Evolutionary conservation across 2,797 vertebrate genomes (phyloP).

Genomic region (Hafferia zeledoni): DNA sequence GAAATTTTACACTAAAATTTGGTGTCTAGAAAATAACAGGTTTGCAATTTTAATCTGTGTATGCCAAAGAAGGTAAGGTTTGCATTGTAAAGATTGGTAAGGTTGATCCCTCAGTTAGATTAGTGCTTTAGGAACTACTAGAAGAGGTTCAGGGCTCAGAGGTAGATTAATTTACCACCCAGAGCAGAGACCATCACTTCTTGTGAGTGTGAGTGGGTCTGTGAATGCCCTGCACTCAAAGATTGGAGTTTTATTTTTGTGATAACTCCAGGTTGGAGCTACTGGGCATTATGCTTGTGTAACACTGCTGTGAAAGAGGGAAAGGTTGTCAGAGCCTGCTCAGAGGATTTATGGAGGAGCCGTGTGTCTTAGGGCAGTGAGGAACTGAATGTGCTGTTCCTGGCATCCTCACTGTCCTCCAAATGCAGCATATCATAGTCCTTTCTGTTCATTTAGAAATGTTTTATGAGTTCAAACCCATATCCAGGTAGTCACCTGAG

Average conservation of each 20-base stretch:
- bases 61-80: background rate
- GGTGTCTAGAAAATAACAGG: slow-evolving; percentile 11
- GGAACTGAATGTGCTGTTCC: background rate
- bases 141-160: background rate
- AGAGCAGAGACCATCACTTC: background rate
- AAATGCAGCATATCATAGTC: fast-evolving
- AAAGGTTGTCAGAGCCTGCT: background rate
- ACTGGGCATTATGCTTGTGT: background rate
- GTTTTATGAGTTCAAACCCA: background rate
- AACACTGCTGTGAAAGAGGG: background rate
- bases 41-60: background rate
- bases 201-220: background rate
- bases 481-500: background rate
- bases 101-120: background rate
- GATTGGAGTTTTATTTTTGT: background rate
- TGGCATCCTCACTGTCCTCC: background rate
- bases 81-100: background rate
- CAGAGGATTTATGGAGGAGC: background rate
- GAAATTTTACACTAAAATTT: background rate
- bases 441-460: background rate
- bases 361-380: background rate
- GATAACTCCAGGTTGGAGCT: background rate
- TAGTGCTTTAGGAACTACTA: background rate
- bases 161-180: background rate
- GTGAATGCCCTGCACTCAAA: background rate